Percentiles rank a stretch among this genome's conserved stretches.
These are phyloP conservation scores for Polymixis lichenea DNA, from an alignment of 2,888 invertebrate genomes.

Conservation along the genomic window DNA sequence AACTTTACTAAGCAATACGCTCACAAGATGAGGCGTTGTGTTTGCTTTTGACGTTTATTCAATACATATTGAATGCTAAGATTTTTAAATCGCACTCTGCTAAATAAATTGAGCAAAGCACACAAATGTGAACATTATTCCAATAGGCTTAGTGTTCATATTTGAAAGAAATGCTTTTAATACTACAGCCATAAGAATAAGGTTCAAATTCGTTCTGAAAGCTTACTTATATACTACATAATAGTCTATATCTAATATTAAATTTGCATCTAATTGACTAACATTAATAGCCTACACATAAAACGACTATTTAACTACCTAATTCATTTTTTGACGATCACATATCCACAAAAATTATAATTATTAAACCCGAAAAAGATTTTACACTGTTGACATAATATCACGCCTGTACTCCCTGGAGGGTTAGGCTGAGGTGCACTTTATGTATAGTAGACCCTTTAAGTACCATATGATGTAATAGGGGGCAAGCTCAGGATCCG, in stretches of 20 bases:
- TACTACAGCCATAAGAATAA: background rate
- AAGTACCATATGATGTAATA: too few relatives aligned
- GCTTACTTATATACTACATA: background rate
- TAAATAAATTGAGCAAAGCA: background rate
- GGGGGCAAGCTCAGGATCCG: too few relatives aligned
- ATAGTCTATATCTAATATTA: background rate
- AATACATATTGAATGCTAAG: background rate
- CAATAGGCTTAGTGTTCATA: background rate
- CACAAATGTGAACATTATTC: background rate
- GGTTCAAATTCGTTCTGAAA: background rate
- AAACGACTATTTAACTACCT: background rate
- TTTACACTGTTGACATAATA: too few relatives aligned
- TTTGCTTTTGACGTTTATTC: background rate
- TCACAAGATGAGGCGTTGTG: background rate
- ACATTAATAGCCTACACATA: constrained; percentile 16
- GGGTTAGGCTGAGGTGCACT: too few relatives aligned
- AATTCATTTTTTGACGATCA: background rate
- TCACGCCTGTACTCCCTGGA: too few relatives aligned
- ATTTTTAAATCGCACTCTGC: background rate
- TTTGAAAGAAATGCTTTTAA: background rate
- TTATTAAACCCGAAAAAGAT: background rate
- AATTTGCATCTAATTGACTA: background rate
- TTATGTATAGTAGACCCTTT: too few relatives aligned
- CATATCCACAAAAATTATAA: background rate
- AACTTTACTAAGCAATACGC: background rate